A percentile compares a stretch with the other conserved stretches of the same genome.
These are phyloP conservation scores for Phataginus tetradactyla DNA, from an alignment of 2,797 vertebrate species.

Conservation along the genomic window DNA sequence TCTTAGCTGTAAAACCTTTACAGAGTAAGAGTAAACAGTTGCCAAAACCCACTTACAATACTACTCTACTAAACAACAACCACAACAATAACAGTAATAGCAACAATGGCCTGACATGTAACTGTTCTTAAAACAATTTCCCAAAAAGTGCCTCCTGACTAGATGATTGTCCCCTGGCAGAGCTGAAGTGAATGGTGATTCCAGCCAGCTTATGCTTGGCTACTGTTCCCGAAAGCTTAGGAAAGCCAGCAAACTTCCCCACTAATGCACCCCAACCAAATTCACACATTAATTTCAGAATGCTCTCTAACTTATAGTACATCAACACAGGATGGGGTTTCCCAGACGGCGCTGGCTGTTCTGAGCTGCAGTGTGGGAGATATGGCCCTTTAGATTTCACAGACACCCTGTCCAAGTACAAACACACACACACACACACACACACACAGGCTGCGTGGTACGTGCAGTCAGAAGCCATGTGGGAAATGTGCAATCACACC, in stretches of 20 bases:
- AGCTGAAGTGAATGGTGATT: constrained; percentile 6
- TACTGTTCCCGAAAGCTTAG: background rate
- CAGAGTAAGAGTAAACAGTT: background rate
- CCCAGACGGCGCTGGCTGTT: constrained; percentile 56
- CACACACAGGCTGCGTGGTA: constrained; percentile 35
- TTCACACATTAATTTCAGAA: constrained; percentile 47
- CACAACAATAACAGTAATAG: background rate
- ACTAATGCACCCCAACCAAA: constrained; percentile 16
- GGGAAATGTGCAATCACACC: constrained; percentile 70
- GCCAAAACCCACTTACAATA: background rate
- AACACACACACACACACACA: background rate
- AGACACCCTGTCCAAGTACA: constrained; percentile 71
- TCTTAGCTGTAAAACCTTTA: constrained; percentile 14
- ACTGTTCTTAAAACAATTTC: background rate
- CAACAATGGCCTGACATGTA: background rate
- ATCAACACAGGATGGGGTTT: background rate
- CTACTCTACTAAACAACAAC: background rate
- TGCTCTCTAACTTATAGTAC: background rate
- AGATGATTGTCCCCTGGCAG: background rate
- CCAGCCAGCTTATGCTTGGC: background rate
- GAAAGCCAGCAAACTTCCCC: constrained; percentile 50
- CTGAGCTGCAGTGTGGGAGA: constrained; percentile 3
- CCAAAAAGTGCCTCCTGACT: background rate
- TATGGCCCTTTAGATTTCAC: constrained; percentile 78
- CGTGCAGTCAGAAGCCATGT: constrained; percentile 48